Base-by-base conservation (phyloP, 2,113 vertebrate genomes). In the Rissa tridactyla region DNA sequence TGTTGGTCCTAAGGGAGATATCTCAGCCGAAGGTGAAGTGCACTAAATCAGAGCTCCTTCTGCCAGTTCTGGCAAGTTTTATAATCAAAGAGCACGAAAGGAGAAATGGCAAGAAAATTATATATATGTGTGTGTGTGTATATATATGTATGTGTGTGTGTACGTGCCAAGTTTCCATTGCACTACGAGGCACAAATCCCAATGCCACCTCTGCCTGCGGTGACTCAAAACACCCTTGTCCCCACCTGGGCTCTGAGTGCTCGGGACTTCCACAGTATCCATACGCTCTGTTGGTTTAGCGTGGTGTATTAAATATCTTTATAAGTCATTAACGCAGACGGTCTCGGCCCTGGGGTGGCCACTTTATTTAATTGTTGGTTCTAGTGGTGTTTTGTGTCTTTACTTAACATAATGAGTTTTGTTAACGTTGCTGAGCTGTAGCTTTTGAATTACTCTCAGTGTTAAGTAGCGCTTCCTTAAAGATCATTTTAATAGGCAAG, bases 241-340 rank as follows among this genome's bases (percentile, higher is more conserved):
- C 46, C 34, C 21, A 6, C 49, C 60, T 42, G 34, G 14, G n/a
- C 38, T 54, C 34, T 2, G 38, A 46, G 57, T 11, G 25, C 66
- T 92, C 0, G 0, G 4, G 32, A 61, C 66, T 75, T 17, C 72
- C 7, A 1, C 40, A 7, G 3, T 25, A 55, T 21, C 42, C 6
- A 1, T 36, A 10, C 17, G 5, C 32, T 44, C 65, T 6, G 4
- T 40, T 64, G 57, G 14, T 72, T 68, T 46, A 72, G 27, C 8
- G 29, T 27, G 52, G 26, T 21, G 16, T 21, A 22, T 62, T 65
- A 44, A 40, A 15, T 51, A 42, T 11, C 79, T 69, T 22, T 46
- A 3, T 25, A 20, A n/a, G 27, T n/a, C 30, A 25, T 27, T 51
- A 22, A 55, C 6, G 60, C 26, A 57, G 36, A 26, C 0, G 2